Percentiles rank a stretch among this genome's conserved stretches.
These are phyloP conservation scores for Lasioglossum zephyrum DNA, from an alignment of 2,888 invertebrate genomes.

Conservation along the genomic window DNA sequence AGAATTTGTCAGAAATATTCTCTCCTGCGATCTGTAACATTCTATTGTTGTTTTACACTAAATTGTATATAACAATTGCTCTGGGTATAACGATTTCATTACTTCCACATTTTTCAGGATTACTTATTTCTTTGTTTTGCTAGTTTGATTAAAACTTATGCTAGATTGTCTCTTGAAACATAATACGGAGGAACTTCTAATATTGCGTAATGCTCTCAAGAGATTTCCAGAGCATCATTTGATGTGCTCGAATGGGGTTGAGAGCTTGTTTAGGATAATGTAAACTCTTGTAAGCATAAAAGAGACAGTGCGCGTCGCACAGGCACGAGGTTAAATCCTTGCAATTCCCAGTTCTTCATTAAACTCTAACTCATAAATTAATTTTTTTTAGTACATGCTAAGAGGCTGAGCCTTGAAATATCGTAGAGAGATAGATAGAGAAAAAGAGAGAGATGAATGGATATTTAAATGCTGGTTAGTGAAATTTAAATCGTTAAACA, in stretches of 20 bases:
- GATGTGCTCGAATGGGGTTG: constrained; percentile 58
- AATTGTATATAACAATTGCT: background rate
- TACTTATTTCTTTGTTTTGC: background rate
- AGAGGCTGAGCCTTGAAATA: background rate
- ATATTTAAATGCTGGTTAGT: background rate
- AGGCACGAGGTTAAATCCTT: constrained; percentile 10
- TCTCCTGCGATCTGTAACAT: too few relatives aligned
- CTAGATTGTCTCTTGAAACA: background rate
- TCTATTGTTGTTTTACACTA: too few relatives aligned
- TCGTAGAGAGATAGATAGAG: background rate
- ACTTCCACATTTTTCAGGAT: background rate
- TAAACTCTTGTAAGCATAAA: constrained; percentile 56
- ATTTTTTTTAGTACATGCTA: background rate
- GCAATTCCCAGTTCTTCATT: background rate
- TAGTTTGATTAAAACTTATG: background rate
- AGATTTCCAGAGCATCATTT: constrained; percentile 64
- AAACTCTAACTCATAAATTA: background rate
- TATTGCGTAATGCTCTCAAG: constrained; percentile 74
- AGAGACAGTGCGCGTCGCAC: background rate
- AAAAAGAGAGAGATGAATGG: background rate
- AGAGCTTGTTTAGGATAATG: constrained; percentile 64
- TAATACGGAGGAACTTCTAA: constrained; percentile 35
- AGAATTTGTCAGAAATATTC: background rate
- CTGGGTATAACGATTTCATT: background rate
- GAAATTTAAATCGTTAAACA: background rate